Base-by-base conservation (phyloP, 2,888 invertebrate genomes). In the Parasteatoda lunata region DNA sequence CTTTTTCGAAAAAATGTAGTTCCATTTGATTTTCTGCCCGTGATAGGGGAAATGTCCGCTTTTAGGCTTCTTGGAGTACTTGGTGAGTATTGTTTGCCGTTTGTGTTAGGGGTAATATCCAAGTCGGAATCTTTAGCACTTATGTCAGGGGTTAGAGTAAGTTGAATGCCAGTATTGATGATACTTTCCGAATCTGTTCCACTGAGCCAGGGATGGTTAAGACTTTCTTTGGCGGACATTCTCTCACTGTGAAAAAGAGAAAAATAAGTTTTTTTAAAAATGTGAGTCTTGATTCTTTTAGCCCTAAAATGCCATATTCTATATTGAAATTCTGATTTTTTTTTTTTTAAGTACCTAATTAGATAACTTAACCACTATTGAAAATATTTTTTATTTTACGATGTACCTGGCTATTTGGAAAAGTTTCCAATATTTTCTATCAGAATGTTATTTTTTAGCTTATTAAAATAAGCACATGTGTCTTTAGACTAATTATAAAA, bases 181-280 rank as follows among this genome's bases (percentile, higher is more conserved):
- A 48, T n/a, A 30, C 47, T 59, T 15, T 59, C 72, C 11, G n/a
- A n/a, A n/a, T 71, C 69, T 1, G 13, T 48, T 3, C 69, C 77
- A 11, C 13, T 64, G 30, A 98, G 94, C 98, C 97, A 98, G 91
- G 95, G 94, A 93, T 98, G 97, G 92, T 96, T 95, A 92, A 97
- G 94, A 93, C 97, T 96, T 93, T 97, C 96, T 91, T 95, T 94
- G 91, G 97, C 96, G 92, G 95, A 95, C 93, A 97, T 94, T 93
- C 97, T 95, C 93, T 95, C 95, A 93, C 97, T 97, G 93, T 11
- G 94, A 94, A 86, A 70, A 71, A 73, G 11, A 48, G 11, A 5
- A 15, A 68, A 45, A 30, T 5, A 68, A 30, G 15, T 45, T 11
- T 15, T 15, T 4, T 4, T 15, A 68, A 30, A 5, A 68, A 68